Base-by-base conservation (phyloP, 1,140 invertebrate species). In the Dendrolimus punctatus region DNA sequence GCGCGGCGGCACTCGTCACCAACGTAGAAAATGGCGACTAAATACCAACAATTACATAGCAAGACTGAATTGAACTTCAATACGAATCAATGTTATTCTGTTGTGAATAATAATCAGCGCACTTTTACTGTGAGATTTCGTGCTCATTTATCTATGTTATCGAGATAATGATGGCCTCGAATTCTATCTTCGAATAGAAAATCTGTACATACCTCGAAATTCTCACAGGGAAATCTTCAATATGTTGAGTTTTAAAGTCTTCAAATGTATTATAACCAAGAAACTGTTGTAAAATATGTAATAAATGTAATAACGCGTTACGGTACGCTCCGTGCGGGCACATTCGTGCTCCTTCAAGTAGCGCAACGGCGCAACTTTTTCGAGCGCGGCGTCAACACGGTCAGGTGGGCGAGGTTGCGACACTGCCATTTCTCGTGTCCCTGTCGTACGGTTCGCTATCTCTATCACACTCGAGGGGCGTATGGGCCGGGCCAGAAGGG, bases 401-500 rank as follows among this genome's bases (percentile, higher is more conserved):
- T 85, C 82, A 85, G 82, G 82, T 85, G 82, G 80, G 78, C 80
- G 82, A 83, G 74, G 82, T 85, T 85, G 82, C 82, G 82, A 85
- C 82, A 85, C 77, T 70, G 80, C 75, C 76, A 80, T 85, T 60
- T 60, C 56, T 67, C 65, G 23, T 57, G 57, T 83, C 78, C 70
- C 73, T 55, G 55, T 82, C 70, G 56, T 52, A 54, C 55, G 47
- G 43, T 4, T 9, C 39, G 49, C 54, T 46, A 59, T 81, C 80
- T 73, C 75, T 67, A 61, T 85, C 71, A 50, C 78, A 77, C 80
- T 63, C 65, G 58, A 64, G 62, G 47, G 37, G 57, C 39, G 51
- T 58, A 55, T 59, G 56, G 49, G 49, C 54, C 58, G 49, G 55
- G 63, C 56, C 64, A 52, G 51, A 68, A 61, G 62, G 65, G 75